A percentile compares a stretch with the other conserved stretches of the same genome.
These are phyloP conservation scores for Paragorgia papillata DNA, from an alignment of 92 coral and sea anemone genomes.

Conservation along the genomic window DNA sequence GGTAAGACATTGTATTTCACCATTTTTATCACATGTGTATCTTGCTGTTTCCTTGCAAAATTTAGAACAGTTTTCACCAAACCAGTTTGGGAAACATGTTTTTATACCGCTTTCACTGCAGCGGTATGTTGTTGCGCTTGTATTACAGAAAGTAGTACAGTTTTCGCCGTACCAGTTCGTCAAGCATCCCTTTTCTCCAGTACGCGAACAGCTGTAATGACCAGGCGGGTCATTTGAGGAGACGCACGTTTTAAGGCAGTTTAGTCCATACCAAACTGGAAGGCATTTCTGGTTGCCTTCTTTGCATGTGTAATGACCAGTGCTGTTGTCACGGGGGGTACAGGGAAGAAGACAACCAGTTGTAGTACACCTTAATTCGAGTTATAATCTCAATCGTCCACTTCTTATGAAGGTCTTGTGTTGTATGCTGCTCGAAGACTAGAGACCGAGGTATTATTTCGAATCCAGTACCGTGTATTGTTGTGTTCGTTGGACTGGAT, in stretches of 20 bases:
- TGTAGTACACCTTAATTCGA: background rate
- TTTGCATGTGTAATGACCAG: slow-evolving; percentile 32
- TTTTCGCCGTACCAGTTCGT: slow-evolving; percentile 54
- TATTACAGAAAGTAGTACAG: slow-evolving; percentile 51
- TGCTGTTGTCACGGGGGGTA: slow-evolving; percentile 25
- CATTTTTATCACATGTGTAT: slow-evolving; percentile 58
- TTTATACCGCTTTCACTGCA: slow-evolving; percentile 2
- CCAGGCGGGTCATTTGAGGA: slow-evolving; percentile 10
- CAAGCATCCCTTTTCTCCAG: background rate
- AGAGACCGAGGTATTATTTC: slow-evolving; percentile 1
- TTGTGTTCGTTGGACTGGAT: slow-evolving; percentile 2
- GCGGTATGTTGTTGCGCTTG: background rate
- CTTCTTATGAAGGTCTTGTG: background rate
- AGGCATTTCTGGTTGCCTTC: background rate
- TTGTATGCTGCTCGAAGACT: background rate
- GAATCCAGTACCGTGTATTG: background rate
- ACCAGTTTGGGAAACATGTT: slow-evolving; percentile 56
- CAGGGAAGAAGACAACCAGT: slow-evolving; percentile 8
- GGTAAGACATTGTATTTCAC: slow-evolving; percentile 64
- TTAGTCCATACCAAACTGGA: slow-evolving; percentile 51
- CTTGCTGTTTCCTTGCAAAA: background rate
- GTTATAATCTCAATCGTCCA: background rate
- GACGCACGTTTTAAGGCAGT: slow-evolving; percentile 34
- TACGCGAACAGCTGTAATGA: slow-evolving; percentile 10
- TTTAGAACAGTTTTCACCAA: slow-evolving; percentile 27